A percentile compares a stretch with the other conserved stretches of the same genome.
Evolutionary conservation across 2,888 invertebrate species (phyloP).

Genomic region (Caenorhabditis sp.): DNA sequence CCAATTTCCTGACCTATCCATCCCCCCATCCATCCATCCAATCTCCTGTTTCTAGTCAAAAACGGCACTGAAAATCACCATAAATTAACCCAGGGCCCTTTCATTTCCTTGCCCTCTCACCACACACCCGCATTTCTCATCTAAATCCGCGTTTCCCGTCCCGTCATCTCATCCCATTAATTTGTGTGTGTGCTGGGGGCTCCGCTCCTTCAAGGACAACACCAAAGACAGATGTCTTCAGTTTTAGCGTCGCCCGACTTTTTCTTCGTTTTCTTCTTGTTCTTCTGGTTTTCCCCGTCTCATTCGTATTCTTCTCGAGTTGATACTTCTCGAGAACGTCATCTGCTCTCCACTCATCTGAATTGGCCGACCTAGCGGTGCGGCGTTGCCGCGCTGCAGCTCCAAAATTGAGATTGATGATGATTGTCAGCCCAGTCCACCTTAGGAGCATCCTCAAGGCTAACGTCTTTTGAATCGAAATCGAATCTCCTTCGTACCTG

Average conservation of each 20-base stretch:
- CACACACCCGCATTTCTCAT: not conserved
- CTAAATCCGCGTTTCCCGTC: slow-evolving; percentile 1
- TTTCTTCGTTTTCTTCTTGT: too few species aligned
- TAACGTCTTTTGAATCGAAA: too few species aligned
- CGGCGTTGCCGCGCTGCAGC: too few species aligned
- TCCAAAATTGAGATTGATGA: not conserved
- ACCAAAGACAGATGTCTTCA: slow-evolving; percentile 1
- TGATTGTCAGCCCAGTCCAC: too few species aligned
- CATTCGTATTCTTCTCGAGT: too few species aligned
- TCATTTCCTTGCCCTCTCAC: not conserved
- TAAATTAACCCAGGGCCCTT: slow-evolving; percentile 1
- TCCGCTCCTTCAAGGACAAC: not conserved
- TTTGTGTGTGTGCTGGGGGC: slow-evolving; percentile 6
- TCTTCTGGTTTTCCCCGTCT: too few species aligned
- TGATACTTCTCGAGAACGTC: too few species aligned
- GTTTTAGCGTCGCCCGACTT: not conserved
- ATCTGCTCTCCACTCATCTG: too few species aligned
- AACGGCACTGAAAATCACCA: not conserved
- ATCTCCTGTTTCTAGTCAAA: not conserved
- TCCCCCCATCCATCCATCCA: too few species aligned
- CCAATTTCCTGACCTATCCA: not conserved
- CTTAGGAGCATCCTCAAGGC: too few species aligned
- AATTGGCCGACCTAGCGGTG: too few species aligned
- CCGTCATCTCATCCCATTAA: slow-evolving; percentile 8
- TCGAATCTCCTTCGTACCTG: too few species aligned